Conservation (phyloP, 2,113 vertebrate genomes). For the Ophthalmolycus amberensis region DNA sequence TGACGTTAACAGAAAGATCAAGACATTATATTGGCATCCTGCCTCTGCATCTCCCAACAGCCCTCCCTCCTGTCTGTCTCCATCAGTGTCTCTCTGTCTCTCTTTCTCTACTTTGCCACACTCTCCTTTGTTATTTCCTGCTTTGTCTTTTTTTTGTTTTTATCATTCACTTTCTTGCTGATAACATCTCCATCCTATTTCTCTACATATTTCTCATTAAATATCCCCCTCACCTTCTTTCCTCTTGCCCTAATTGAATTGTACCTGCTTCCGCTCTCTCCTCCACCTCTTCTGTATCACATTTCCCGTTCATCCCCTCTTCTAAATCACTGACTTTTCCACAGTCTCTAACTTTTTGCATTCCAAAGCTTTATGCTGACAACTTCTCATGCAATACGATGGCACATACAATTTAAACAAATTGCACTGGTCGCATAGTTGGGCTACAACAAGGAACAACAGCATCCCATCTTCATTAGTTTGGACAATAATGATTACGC, state of each 20-base stretch:
- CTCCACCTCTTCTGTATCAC: neutral
- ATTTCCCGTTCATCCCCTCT: neutral
- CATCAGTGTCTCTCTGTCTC: slow-evolving; percentile 52
- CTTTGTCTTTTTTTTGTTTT: slow-evolving; percentile 21
- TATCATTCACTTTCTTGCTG: slow-evolving; percentile 8
- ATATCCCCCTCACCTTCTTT: slow-evolving; percentile 8
- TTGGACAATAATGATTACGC: neutral
- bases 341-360: slow-evolving; percentile 5
- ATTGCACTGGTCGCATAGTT: neutral
- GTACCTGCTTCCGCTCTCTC: neutral
- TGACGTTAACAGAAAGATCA: slow-evolving; percentile 65
- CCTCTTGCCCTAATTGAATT: slow-evolving; percentile 19
- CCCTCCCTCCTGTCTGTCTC: slow-evolving; percentile 50
- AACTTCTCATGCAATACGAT: neutral
- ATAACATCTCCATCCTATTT: neutral
- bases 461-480: neutral
- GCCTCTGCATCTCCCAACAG: slow-evolving; percentile 47
- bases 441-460: neutral
- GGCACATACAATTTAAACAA: neutral
- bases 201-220: slow-evolving; percentile 2
- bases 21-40: slow-evolving; percentile 73
- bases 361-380: neutral
- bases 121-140: slow-evolving; percentile 30
- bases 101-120: slow-evolving; percentile 3
- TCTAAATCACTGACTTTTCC: slow-evolving; percentile 12